Evolutionary conservation across 2,113 vertebrate genomes (phyloP), one percentile per base, ranked within the genome.

Genomic region (Phylloscopus trochilus): DNA sequence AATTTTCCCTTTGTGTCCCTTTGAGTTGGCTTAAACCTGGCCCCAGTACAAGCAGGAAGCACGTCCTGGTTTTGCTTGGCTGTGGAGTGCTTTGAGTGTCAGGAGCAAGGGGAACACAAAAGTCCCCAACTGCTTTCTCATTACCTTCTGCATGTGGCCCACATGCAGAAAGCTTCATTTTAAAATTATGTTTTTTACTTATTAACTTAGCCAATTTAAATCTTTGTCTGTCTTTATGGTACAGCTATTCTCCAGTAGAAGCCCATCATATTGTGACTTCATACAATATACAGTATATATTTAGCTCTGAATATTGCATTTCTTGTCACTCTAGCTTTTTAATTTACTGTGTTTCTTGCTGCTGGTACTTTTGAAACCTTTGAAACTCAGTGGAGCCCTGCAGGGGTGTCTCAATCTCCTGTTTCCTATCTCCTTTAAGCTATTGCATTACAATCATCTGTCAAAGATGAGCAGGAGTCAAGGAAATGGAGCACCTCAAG

Each of bases 401-500:
- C 5, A 17, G 79, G 51, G 19, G 9, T 72, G 26, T 72, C 76
- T 92, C 30, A 51, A 17, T 74, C 79, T 92, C 72, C 59, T 85
- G 33, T 93, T 92, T 95, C 39, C 46, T 83, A 62, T 90, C 83
- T 95, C 46, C 37, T 76, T 60, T 79, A 74, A 85, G 81, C 81
- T 84, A 43, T 41, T 87, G 41, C 55, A 28, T 95, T 90, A 46
- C 82, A 90, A 28, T 83, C 35, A 70, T 67, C 51, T 93, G 92
- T 86, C 90, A 97, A 83, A 94, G 75, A 92, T 78, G 92, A 83
- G 27, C 1, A 0, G 23, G 80, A 85, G 58, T 93, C 53, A 90
- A 73, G 74, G 86, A 92, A 83, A 93, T 67, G 88, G 82, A 88
- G 83, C 83, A 74, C 55, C 47, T 97, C 64, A 47, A 93, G 90